A percentile compares a stretch with the other conserved stretches of the same genome.
Conservation (phyloP, 2,888 invertebrate genomes). For the Lasioglossum vierecki region DNA sequence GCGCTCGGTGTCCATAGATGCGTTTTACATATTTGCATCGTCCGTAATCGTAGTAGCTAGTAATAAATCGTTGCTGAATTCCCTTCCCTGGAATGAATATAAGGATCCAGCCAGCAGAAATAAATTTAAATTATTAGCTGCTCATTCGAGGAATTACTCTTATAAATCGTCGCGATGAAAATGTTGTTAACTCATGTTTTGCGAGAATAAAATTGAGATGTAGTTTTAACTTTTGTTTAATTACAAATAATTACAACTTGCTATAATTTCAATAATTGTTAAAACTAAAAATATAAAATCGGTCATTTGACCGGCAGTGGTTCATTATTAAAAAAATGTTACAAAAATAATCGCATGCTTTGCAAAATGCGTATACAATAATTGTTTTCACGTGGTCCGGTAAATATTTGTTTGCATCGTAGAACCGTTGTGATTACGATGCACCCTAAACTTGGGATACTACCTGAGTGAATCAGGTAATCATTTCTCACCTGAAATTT, state of each 20-base stretch:
- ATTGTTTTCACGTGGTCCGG: slow-evolving; percentile 13
- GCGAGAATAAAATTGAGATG: not conserved
- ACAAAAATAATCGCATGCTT: not conserved
- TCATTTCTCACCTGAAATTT: slow-evolving; percentile 12
- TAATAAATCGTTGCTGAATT: slow-evolving; percentile 21
- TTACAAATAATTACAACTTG: not conserved
- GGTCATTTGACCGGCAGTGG: too few species aligned
- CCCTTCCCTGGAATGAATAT: slow-evolving; percentile 29
- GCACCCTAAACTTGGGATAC: not conserved
- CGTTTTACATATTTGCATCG: slow-evolving; percentile 46
- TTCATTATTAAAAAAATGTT: too few species aligned
- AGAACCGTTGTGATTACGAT: slow-evolving; percentile 31
- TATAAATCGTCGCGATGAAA: slow-evolving; percentile 40
- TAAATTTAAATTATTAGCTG: slow-evolving; percentile 48
- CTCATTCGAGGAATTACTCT: slow-evolving; percentile 13
- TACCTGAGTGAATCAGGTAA: slow-evolving; percentile 40
- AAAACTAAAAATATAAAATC: too few species aligned
- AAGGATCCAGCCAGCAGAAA: slow-evolving; percentile 25
- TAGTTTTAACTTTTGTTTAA: not conserved
- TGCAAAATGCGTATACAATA: not conserved
- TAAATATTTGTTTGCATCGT: slow-evolving; percentile 41
- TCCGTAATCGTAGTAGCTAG: slow-evolving; percentile 41
- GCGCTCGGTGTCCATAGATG: not conserved
- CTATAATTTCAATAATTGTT: too few species aligned
- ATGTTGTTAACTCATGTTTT: slow-evolving; percentile 16